Conservation (phyloP, 2,797 vertebrate species). For the Macropodus opercularis region DNA sequence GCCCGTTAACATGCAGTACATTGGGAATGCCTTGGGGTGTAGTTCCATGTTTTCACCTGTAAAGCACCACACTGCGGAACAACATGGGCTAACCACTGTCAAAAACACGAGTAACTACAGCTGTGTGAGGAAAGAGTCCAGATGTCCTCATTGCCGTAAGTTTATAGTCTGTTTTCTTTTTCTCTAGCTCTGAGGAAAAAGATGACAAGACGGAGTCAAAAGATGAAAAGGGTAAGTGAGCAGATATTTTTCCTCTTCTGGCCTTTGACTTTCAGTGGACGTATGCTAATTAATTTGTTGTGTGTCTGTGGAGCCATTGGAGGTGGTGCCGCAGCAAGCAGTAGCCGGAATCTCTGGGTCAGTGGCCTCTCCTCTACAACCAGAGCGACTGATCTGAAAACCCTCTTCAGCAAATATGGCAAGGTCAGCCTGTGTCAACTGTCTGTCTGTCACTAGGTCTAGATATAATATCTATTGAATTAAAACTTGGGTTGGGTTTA, state of each 20-base stretch:
- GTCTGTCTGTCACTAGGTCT: fast-evolving
- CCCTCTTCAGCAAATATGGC: constrained; percentile 96
- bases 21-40: constrained; percentile 54
- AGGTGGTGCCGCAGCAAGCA: constrained; percentile 69
- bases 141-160: constrained; percentile 33
- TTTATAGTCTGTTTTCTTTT: constrained; percentile 71
- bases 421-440: constrained; percentile 80
- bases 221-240: constrained; percentile 90
- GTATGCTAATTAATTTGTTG: neutral
- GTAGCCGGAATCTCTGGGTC: constrained; percentile 94
- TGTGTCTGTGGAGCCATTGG: constrained; percentile 57
- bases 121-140: constrained; percentile 13
- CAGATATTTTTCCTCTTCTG: neutral
- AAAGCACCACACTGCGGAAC: constrained; percentile 55
- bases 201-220: constrained; percentile 83
- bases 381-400: constrained; percentile 96
- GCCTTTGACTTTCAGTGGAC: neutral
- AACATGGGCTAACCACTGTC: constrained; percentile 55
- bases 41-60: constrained; percentile 53
- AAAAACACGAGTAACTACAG: constrained; percentile 30
- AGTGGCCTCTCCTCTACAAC: constrained; percentile 97
- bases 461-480: neutral
- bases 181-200: constrained; percentile 89
- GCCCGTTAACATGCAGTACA: constrained; percentile 73
- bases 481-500: neutral